Evolutionary conservation across 2,113 vertebrate species (phyloP).

Genomic region (Herpetotheres cachinnans): DNA sequence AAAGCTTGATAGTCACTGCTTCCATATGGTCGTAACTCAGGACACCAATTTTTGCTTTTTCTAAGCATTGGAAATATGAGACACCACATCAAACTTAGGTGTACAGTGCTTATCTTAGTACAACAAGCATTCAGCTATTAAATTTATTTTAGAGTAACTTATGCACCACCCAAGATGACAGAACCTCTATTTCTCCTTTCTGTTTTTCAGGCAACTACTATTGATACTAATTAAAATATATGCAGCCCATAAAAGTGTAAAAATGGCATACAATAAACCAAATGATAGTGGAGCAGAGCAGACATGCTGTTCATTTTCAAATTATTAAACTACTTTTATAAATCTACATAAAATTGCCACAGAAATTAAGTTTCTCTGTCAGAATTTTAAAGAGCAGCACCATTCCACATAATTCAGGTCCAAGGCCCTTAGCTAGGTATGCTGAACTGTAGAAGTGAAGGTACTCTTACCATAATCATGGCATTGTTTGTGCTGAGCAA

Average conservation of each 20-base stretch:
- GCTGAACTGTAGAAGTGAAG: neutral
- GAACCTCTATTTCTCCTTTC: neutral
- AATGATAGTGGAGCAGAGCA: neutral
- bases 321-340: neutral
- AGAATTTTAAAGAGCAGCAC: neutral
- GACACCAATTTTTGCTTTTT: neutral
- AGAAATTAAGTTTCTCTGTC: neutral
- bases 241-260: neutral
- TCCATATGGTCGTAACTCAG: neutral
- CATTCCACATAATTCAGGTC: neutral
- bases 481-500: neutral
- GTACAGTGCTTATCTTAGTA: neutral
- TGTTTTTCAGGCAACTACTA: neutral
- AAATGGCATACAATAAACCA: neutral
- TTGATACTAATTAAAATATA: neutral
- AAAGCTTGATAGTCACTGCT: neutral
- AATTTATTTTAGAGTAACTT: neutral
- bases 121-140: neutral
- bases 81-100: neutral
- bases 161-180: neutral
- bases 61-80: neutral
- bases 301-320: neutral
- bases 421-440: neutral
- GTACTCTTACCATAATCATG: neutral
- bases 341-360: neutral